phyloP scores from a whole-genome alignment of 2,113 vertebrate species.

The Marmota flaviventris region DNA sequence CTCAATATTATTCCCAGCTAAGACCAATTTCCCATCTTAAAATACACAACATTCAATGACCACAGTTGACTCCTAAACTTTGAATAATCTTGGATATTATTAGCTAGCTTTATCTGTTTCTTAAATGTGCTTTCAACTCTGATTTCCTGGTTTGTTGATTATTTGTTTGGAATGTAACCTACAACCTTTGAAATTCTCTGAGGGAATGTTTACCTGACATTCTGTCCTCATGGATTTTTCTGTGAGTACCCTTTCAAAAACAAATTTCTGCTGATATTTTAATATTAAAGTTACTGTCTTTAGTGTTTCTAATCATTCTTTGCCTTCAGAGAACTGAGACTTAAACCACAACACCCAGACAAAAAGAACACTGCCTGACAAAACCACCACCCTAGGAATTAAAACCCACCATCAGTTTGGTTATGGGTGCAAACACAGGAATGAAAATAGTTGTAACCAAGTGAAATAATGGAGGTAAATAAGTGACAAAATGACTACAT shows the following conservation, averaged over 20 bases:
- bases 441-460: not conserved
- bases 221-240: not conserved
- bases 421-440: not conserved
- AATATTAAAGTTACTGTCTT: not conserved
- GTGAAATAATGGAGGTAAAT: slow-evolving; percentile 38
- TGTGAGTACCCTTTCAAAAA: slow-evolving; percentile 21
- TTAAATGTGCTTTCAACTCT: slow-evolving; percentile 15
- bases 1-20: slow-evolving; percentile 16
- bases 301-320: not conserved
- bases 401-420: not conserved
- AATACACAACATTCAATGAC: not conserved
- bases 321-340: slow-evolving; percentile 25
- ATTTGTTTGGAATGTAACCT: slow-evolving; percentile 25
- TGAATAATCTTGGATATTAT: slow-evolving; percentile 36
- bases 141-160: not conserved
- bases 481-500: not conserved
- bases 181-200: slow-evolving; percentile 12
- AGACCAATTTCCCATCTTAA: not conserved
- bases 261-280: not conserved
- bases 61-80: not conserved
- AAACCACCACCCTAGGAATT: not conserved
- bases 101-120: slow-evolving; percentile 26
- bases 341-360: not conserved
- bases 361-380: not conserved
- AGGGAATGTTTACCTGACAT: not conserved